phyloP scores from a whole-genome alignment of 37 sponge, comb jelly and placozoan species.

The Aplysina aerophoba region DNA sequence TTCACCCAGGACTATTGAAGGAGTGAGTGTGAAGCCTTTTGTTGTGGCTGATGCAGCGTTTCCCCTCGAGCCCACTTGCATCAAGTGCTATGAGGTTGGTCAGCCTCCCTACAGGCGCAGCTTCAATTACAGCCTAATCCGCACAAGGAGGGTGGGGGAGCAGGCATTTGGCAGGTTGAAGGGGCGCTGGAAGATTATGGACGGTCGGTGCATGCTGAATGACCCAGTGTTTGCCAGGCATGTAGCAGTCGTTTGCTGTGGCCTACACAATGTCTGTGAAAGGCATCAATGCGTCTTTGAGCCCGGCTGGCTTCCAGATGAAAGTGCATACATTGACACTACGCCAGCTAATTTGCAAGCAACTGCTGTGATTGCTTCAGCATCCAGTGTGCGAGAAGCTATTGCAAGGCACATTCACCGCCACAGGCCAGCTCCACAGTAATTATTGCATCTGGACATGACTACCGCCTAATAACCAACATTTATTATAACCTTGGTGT shows the following conservation, averaged over 20 bases:
- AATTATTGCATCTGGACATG: no score
- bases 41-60: slow-evolving; percentile 32
- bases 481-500: no score
- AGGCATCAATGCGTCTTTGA: neutral
- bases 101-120: neutral
- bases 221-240: slow-evolving; percentile 36
- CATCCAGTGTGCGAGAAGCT: neutral
- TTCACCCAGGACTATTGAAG: neutral
- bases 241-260: slow-evolving; percentile 34
- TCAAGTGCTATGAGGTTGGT: slow-evolving; percentile 20
- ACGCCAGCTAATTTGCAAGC: neutral
- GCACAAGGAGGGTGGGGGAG: slow-evolving; percentile 32
- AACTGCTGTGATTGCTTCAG: neutral
- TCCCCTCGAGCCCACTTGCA: neutral
- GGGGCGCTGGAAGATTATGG: slow-evolving; percentile 26
- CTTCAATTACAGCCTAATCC: slow-evolving; percentile 21
- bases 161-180: slow-evolving; percentile 44
- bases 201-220: slow-evolving; percentile 5
- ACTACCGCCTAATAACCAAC: no score
- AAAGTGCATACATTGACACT: neutral
- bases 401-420: neutral
- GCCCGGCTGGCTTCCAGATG: neutral
- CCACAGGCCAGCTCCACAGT: neutral
- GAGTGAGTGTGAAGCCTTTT: neutral
- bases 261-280: slow-evolving; percentile 29